Evolutionary conservation across 2,113 vertebrate species (phyloP).

Genomic region (Campylomormyrus numenius): DNA sequence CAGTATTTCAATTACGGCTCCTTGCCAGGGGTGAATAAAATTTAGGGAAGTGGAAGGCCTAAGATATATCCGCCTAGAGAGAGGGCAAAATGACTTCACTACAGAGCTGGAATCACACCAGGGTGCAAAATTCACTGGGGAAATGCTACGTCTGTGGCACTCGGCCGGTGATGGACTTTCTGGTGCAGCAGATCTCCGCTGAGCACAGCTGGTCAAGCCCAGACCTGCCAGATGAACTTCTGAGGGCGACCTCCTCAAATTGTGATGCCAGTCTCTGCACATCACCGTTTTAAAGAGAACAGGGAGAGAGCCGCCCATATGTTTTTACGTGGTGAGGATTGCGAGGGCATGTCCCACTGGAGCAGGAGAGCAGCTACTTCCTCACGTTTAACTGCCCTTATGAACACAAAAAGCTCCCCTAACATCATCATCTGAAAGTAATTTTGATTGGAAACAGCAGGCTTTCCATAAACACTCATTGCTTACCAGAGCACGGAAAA

Average conservation of each 20-base stretch:
- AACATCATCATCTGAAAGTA: not conserved
- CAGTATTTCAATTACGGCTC: not conserved
- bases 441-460: constrained; percentile 4
- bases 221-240: not conserved
- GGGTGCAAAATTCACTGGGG: constrained; percentile 41
- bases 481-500: not conserved
- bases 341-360: not conserved
- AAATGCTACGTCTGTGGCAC: constrained; percentile 24
- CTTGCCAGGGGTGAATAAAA: not conserved
- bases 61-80: not conserved
- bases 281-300: not conserved
- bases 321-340: not conserved
- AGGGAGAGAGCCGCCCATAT: not conserved
- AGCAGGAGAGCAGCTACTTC: not conserved
- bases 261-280: not conserved
- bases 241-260: not conserved
- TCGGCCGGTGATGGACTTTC: not conserved
- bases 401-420: not conserved
- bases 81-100: not conserved
- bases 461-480: constrained; percentile 4
- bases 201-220: not conserved
- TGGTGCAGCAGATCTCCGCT: not conserved
- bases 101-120: constrained; percentile 22
- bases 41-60: not conserved
- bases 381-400: not conserved